These are phyloP conservation scores for Drosophila tristis DNA, from an alignment of 1,140 invertebrate species.

Conservation along the genomic window DNA sequence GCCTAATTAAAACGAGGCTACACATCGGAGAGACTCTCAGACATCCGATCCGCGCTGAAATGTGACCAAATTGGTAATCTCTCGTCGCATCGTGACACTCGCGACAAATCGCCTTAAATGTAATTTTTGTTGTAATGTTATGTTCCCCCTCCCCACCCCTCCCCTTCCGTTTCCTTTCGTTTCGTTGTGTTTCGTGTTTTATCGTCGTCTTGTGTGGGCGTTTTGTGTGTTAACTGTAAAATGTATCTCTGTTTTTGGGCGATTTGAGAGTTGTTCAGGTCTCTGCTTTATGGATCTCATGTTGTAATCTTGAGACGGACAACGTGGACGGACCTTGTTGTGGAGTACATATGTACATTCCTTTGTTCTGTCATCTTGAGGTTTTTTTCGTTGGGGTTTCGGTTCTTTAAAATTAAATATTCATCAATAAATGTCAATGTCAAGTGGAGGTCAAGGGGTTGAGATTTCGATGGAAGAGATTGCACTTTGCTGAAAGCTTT, in stretches of 20 bases:
- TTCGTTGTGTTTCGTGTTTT: conserved; percentile 9
- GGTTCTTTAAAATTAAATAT: conserved; percentile 37
- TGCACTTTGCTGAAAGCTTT: conserved; percentile 31
- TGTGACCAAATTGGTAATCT: conserved; percentile 58
- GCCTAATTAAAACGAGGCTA: conserved; percentile 54
- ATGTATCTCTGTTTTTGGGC: conserved; percentile 5
- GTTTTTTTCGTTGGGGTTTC: conserved; percentile 20
- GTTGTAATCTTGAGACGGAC: conserved; percentile 27
- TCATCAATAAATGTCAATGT: conserved; percentile 65
- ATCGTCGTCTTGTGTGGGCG: conserved; percentile 49
- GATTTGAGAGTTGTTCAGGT: conserved; percentile 30
- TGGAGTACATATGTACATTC: conserved; percentile 17
- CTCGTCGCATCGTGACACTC: conserved; percentile 54
- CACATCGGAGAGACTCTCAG: not conserved
- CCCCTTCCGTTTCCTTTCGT: not conserved
- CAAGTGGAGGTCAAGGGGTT: conserved; percentile 24
- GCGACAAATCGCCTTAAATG: conserved; percentile 69
- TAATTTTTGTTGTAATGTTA: conserved; percentile 34
- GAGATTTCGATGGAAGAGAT: conserved; percentile 28
- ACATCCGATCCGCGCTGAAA: conserved; percentile 30
- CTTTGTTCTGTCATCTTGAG: conserved; percentile 57
- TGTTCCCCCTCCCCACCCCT: not conserved
- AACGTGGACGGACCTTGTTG: conserved; percentile 3
- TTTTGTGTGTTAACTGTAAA: conserved; percentile 39
- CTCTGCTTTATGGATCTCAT: conserved; percentile 9